Conservation (phyloP, 1,140 invertebrate genomes). For the Cotesia typhae region DNA sequence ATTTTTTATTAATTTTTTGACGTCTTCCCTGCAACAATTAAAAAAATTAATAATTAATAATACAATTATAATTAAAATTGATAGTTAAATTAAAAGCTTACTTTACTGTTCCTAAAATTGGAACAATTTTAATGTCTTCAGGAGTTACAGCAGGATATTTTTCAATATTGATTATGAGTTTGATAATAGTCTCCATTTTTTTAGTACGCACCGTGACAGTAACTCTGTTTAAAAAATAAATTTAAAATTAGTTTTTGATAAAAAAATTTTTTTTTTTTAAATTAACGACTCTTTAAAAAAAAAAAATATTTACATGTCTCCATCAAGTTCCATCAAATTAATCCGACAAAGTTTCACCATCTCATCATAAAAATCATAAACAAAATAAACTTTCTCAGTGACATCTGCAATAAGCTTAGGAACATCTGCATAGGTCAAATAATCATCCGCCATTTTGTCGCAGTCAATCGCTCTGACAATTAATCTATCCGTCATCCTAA, state of each 20-base stretch:
- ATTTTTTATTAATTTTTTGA: conserved; percentile 21
- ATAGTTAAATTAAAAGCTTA: neutral
- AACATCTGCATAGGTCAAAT: conserved; percentile 24
- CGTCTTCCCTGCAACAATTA: neutral
- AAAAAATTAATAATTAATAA: neutral
- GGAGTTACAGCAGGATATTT: conserved; percentile 1
- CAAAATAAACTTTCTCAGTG: conserved; percentile 2
- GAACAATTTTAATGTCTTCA: conserved; percentile 11
- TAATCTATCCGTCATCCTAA: conserved; percentile 18
- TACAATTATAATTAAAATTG: neutral
- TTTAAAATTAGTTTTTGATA: neutral
- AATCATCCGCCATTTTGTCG: neutral
- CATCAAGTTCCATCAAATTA: conserved; percentile 4
- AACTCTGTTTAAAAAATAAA: neutral
- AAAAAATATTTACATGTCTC: neutral
- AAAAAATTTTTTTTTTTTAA: too few relatives aligned
- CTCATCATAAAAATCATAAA: conserved; percentile 33
- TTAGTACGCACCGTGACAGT: neutral
- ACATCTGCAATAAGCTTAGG: conserved; percentile 18
- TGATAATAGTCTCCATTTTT: conserved; percentile 17
- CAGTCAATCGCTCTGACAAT: conserved; percentile 13
- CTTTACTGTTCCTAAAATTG: conserved; percentile 13
- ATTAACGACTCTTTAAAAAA: neutral
- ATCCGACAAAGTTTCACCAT: neutral
- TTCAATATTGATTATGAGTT: conserved; percentile 7